Conservation (phyloP, 2,113 vertebrate species). For the Onychorhynchus coronatus region DNA sequence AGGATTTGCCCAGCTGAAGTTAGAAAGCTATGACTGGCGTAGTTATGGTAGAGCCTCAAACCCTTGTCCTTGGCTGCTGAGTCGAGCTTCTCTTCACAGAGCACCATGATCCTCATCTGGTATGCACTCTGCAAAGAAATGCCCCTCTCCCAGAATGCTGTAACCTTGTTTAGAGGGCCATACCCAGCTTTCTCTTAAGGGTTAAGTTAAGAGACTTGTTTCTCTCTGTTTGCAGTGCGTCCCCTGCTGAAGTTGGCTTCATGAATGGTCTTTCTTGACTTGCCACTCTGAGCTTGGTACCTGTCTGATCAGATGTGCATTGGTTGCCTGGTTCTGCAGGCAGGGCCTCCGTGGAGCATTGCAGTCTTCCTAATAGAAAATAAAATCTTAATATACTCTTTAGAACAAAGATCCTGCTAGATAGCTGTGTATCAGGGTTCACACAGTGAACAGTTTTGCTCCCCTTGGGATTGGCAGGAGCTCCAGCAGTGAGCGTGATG, state of each 20-base stretch:
- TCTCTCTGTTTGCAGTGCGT: neutral
- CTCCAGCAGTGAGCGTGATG: neutral
- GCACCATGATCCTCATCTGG: accelerated
- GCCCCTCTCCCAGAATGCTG: neutral
- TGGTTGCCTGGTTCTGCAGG: neutral
- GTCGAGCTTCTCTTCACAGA: neutral
- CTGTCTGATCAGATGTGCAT: neutral
- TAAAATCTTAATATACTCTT: neutral
- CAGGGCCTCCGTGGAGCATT: neutral
- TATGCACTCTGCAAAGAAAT: neutral
- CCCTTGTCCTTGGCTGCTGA: neutral
- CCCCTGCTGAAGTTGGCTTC: neutral
- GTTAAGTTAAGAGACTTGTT: neutral
- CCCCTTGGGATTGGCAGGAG: neutral
- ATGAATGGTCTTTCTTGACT: accelerated
- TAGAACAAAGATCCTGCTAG: neutral
- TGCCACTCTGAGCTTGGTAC: neutral
- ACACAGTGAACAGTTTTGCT: neutral
- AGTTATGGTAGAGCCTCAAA: neutral
- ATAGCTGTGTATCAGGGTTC: neutral
- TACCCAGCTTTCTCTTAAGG: neutral
- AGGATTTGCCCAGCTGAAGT: neutral
- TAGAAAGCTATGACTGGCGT: neutral
- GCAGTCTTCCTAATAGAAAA: neutral
- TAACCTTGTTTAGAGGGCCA: neutral